A percentile compares a stretch with the other conserved stretches of the same genome.
Evolutionary conservation across 2,888 invertebrate genomes (phyloP).

Genomic region (Cataglyphis livida): DNA sequence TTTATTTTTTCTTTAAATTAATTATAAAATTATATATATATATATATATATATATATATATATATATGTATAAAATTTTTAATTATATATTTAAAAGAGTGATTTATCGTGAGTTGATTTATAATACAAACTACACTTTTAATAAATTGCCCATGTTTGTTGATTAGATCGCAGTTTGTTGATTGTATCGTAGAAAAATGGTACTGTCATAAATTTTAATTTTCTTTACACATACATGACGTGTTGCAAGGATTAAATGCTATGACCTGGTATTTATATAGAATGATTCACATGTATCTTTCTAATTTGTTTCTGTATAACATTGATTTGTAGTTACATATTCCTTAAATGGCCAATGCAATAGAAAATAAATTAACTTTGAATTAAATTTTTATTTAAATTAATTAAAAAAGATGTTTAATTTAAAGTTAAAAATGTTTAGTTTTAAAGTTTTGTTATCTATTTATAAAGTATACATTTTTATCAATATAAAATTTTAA

Average conservation of each 20-base stretch:
- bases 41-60: too few relatives aligned
- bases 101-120: neutral
- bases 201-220: slow-evolving; percentile 7
- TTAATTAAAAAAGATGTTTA: neutral
- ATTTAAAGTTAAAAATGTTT: too few relatives aligned
- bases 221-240: slow-evolving; percentile 22
- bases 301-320: neutral
- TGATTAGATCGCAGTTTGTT: slow-evolving; percentile 19
- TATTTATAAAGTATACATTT: neutral
- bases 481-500: neutral
- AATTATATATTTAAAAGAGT: slow-evolving; percentile 7
- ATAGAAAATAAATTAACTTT: neutral
- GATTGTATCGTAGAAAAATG: slow-evolving; percentile 18
- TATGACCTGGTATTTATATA: neutral
- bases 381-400: neutral
- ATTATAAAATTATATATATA: neutral
- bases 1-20: neutral
- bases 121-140: neutral
- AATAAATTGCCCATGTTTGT: slow-evolving; percentile 18
- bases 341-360: neutral
- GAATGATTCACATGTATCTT: slow-evolving; percentile 15
- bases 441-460: neutral
- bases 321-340: neutral
- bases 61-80: neutral
- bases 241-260: slow-evolving; percentile 14